Conservation (phyloP, 2,888 invertebrate species). For the Ornithoptera priamus region DNA sequence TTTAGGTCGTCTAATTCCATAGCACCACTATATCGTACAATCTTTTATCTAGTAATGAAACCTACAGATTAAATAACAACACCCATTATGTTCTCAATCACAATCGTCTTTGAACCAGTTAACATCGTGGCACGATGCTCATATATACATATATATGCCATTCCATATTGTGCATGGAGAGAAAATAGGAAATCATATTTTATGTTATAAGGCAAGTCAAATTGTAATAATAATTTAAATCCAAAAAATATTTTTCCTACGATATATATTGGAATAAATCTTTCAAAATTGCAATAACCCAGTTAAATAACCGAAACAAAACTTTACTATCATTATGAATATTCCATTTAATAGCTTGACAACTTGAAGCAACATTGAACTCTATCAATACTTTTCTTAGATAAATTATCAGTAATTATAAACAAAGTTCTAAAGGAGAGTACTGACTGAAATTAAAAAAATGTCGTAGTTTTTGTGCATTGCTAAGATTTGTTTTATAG, state of each 20-base stretch:
- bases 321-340: slow-evolving; percentile 2
- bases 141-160: background rate
- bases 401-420: slow-evolving; percentile 4
- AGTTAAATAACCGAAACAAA: background rate
- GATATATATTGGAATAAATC: no score
- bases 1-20: background rate
- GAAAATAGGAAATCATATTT: background rate
- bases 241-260: no score
- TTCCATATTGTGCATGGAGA: background rate
- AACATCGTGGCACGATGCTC: background rate
- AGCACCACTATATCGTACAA: background rate
- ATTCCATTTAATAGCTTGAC: slow-evolving; percentile 1
- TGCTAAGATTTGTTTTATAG: background rate
- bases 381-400: background rate
- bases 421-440: background rate
- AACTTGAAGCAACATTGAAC: slow-evolving; percentile 1
- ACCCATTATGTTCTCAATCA: slow-evolving; percentile 17
- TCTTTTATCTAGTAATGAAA: slow-evolving; percentile 9
- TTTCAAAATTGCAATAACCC: no score
- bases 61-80: slow-evolving; percentile 18
- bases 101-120: slow-evolving; percentile 14
- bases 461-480: background rate
- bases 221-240: background rate
- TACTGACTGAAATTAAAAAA: background rate
- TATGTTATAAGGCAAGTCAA: background rate